Conservation (phyloP, 2,888 invertebrate genomes). For the Nomada lathburiana region DNA sequence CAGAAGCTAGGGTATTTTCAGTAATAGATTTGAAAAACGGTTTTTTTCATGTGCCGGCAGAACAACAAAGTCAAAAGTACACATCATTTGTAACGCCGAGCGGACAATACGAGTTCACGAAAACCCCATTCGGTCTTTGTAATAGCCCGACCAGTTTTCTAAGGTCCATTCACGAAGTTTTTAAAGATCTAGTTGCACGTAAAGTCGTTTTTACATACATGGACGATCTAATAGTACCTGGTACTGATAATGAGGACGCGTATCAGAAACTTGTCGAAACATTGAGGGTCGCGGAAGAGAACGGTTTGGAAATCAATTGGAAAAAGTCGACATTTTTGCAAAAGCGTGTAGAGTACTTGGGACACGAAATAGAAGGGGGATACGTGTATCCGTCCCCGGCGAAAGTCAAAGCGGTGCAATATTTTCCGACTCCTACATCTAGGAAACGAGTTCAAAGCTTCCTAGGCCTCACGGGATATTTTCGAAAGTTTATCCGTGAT, state of each 20-base stretch:
- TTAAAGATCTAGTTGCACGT: background rate
- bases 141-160: slow-evolving; percentile 15
- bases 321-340: background rate
- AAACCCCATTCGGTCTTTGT: slow-evolving; percentile 17
- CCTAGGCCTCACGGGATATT: background rate
- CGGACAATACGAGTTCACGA: slow-evolving; percentile 7
- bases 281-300: background rate
- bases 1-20: too few species aligned
- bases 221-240: slow-evolving; percentile 29
- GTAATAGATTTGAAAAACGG: too few species aligned
- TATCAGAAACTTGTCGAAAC: background rate
- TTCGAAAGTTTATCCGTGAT: slow-evolving; percentile 16
- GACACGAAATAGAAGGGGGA: too few species aligned
- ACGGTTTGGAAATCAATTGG: slow-evolving; percentile 27
- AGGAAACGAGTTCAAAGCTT: too few species aligned
- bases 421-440: too few species aligned
- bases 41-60: slow-evolving; percentile 25
- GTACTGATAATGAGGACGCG: background rate
- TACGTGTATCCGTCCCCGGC: too few species aligned
- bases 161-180: slow-evolving; percentile 13
- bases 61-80: background rate
- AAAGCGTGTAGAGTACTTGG: too few species aligned
- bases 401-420: too few species aligned
- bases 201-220: background rate
- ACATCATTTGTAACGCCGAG: slow-evolving; percentile 6